Conservation (phyloP, 2,113 vertebrate species). For the Erinaceus europaeus region DNA sequence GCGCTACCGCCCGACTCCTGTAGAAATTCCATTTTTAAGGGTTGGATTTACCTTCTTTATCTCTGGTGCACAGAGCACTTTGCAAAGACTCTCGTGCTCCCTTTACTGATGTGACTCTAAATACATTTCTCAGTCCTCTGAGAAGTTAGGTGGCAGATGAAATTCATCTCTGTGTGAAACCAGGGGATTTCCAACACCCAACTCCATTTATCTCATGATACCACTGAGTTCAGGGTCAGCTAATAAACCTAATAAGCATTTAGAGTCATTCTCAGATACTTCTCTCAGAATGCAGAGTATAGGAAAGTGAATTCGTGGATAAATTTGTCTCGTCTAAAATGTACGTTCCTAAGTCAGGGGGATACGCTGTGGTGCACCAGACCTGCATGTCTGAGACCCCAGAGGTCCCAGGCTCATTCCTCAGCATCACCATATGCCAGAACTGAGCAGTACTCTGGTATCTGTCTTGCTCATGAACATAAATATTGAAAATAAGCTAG, state of each 20-base stretch:
- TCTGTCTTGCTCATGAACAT: too few relatives aligned
- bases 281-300: not conserved
- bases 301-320: not conserved
- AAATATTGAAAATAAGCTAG: too few relatives aligned
- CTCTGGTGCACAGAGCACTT: not conserved
- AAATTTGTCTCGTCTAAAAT: not conserved
- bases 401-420: too few relatives aligned
- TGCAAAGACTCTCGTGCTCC: not conserved
- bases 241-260: not conserved
- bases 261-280: not conserved
- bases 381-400: too few relatives aligned
- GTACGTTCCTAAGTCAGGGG: too few relatives aligned
- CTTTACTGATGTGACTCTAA: not conserved
- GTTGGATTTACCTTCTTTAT: not conserved
- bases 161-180: not conserved
- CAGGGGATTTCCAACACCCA: too few relatives aligned
- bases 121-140: not conserved
- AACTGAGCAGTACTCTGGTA: too few relatives aligned
- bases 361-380: too few relatives aligned
- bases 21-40: too few relatives aligned
- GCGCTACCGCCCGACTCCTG: too few relatives aligned
- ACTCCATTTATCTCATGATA: not conserved
- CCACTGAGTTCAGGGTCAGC: not conserved
- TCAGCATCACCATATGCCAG: too few relatives aligned
- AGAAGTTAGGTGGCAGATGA: not conserved